phyloP scores from a whole-genome alignment of 2,888 invertebrate genomes.

The Hyposoter dolosus region DNA sequence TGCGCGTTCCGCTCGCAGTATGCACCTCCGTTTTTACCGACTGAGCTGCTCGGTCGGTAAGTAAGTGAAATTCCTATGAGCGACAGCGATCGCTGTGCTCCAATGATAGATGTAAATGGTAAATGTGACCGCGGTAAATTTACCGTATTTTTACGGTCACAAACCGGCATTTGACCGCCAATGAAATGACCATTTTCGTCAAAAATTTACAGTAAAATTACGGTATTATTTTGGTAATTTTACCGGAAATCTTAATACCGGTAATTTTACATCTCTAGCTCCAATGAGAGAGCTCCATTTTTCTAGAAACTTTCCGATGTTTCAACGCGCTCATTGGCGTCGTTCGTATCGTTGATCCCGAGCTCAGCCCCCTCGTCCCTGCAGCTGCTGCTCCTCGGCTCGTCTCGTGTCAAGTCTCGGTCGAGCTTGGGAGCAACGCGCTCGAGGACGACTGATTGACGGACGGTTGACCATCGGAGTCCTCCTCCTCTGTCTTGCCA shows the following conservation, averaged over 20 bases:
- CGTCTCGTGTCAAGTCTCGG: slow-evolving; percentile 2
- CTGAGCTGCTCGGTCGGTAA: background rate
- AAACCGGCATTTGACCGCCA: no score
- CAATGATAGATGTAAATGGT: background rate
- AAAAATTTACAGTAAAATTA: no score
- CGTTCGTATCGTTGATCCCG: background rate
- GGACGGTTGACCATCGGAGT: background rate
- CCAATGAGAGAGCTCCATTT: background rate
- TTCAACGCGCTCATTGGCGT: background rate
- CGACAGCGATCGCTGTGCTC: background rate
- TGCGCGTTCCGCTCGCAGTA: background rate
- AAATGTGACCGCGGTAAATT: no score
- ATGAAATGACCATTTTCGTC: no score
- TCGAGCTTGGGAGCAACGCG: background rate
- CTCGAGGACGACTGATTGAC: background rate
- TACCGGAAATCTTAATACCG: no score
- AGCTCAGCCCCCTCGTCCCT: background rate
- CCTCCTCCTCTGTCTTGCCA: background rate
- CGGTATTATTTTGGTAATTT: no score
- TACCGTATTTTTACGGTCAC: no score
- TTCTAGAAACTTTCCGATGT: background rate
- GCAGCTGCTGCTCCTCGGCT: background rate
- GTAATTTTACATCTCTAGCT: no score
- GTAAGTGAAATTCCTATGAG: background rate
- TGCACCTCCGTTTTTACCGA: background rate